These are phyloP conservation scores for Tetramorium bicarinatum DNA, from an alignment of 2,888 invertebrate genomes.

Conservation along the genomic window DNA sequence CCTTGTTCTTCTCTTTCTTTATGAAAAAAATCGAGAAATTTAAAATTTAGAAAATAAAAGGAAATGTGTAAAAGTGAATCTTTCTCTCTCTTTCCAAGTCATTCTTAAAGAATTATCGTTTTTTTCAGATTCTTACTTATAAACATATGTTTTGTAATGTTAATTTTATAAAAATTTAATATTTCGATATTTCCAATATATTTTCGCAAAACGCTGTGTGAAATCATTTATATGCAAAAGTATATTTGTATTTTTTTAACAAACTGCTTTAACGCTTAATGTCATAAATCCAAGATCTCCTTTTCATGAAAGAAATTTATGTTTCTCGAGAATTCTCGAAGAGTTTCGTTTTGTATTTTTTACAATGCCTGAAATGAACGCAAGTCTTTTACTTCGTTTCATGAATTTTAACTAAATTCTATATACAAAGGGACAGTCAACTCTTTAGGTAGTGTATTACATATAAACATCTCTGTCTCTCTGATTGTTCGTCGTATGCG, in stretches of 20 bases:
- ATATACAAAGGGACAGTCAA: neutral
- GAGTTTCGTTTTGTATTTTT: neutral
- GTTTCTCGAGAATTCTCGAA: neutral
- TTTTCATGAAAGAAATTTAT: neutral
- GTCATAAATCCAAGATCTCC: neutral
- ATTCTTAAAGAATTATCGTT: neutral
- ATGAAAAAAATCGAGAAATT: neutral
- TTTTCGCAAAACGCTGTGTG: neutral
- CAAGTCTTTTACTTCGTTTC: neutral
- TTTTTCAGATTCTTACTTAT: neutral
- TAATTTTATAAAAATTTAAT: neutral
- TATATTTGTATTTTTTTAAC: neutral
- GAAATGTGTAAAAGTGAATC: neutral
- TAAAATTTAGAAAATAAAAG: neutral
- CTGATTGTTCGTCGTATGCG: constrained; percentile 32
- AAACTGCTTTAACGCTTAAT: neutral
- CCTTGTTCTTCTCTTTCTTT: neutral
- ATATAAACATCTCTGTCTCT: constrained; percentile 9
- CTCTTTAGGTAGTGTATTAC: neutral
- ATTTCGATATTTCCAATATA: neutral
- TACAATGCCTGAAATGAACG: neutral
- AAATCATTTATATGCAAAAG: neutral
- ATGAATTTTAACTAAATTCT: constrained; percentile 25
- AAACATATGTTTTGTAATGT: neutral
- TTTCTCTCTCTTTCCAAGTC: neutral